Conservation (phyloP, 2,797 vertebrate species). For the Periophthalmus magnuspinnatus region DNA sequence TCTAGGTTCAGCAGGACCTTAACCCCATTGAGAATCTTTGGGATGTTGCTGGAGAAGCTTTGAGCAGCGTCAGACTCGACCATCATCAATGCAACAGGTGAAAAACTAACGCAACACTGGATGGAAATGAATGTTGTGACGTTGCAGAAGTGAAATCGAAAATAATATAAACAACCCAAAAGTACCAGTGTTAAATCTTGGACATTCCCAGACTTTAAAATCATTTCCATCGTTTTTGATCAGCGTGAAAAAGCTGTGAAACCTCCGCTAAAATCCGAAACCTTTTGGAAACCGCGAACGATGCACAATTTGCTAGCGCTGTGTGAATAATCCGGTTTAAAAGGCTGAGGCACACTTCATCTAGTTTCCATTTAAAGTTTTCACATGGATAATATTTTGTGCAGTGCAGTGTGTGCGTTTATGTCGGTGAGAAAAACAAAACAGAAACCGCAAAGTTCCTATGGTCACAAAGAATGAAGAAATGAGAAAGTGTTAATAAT, state of each 20-base stretch:
- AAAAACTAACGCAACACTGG: no score
- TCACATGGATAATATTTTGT: neutral
- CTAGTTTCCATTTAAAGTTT: constrained; percentile 2
- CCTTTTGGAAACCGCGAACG: neutral
- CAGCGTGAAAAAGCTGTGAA: neutral
- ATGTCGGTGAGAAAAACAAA: constrained; percentile 2
- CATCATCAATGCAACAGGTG: no score
- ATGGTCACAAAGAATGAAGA: constrained; percentile 33
- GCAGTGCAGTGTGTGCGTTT: neutral
- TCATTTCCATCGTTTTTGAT: neutral
- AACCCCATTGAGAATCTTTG: no score
- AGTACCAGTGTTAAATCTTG: neutral
- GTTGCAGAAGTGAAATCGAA: no score
- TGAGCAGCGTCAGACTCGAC: no score
- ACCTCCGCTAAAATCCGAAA: neutral
- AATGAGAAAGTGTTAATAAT: constrained; percentile 26
- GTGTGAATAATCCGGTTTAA: constrained; percentile 4
- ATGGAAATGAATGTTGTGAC: no score
- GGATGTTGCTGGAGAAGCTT: no score
- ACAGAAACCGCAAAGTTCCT: no score
- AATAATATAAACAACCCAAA: no score
- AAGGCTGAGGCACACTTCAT: neutral
- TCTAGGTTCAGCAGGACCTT: no score
- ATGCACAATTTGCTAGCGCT: neutral
- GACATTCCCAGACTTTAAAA: neutral